Evolutionary conservation across 2,888 invertebrate genomes (phyloP).

Genomic region (Thecophora atra): DNA sequence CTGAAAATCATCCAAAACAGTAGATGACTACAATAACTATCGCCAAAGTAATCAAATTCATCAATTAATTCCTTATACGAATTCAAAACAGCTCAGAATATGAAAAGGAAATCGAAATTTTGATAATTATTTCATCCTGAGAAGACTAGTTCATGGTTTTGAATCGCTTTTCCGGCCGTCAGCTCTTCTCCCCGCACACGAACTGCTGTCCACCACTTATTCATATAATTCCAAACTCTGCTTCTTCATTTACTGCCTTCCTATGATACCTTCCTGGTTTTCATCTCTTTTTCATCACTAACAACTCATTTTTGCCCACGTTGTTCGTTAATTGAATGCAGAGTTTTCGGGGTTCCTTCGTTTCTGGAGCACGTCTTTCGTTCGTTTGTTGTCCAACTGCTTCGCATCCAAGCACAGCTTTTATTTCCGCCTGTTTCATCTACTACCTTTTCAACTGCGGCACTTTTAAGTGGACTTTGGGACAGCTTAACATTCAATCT

Average conservation of each 20-base stretch:
- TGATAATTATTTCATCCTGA: too few species aligned
- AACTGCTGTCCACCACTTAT: neutral
- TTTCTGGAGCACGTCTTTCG: constrained; percentile 18
- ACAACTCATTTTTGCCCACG: neutral
- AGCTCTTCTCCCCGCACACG: too few species aligned
- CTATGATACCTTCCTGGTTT: neutral
- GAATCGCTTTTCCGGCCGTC: constrained; percentile 18
- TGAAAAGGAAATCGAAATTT: too few species aligned
- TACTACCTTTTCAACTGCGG: constrained; percentile 5
- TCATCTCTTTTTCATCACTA: neutral
- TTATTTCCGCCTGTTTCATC: neutral
- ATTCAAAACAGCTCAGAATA: too few species aligned
- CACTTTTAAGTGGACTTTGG: constrained; percentile 16
- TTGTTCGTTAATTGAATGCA: constrained; percentile 27
- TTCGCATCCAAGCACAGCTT: neutral
- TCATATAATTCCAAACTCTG: too few species aligned
- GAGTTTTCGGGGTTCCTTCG: neutral
- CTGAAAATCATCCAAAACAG: too few species aligned
- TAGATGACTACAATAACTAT: neutral
- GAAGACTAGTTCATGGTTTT: too few species aligned
- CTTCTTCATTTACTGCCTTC: constrained; percentile 4
- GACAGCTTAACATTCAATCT: constrained; percentile 33
- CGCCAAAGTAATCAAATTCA: neutral
- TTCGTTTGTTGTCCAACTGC: constrained; percentile 6
- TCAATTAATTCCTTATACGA: too few species aligned